Evolutionary conservation across 2,888 invertebrate genomes (phyloP), one percentile per base, ranked within the genome.

Genomic region (Marronus borbonicus): DNA sequence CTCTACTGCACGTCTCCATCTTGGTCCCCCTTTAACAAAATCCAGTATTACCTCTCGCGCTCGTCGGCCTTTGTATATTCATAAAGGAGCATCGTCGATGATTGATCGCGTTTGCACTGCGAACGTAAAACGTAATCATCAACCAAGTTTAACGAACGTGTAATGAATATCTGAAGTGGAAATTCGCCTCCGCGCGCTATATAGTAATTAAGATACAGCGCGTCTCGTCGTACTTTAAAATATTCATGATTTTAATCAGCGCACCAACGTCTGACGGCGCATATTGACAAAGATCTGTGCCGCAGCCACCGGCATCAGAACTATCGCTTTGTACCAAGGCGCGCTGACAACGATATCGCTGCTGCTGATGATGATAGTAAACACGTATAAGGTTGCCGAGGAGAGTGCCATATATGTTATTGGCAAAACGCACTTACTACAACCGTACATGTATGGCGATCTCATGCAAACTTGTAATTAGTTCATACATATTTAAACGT

Each of bases 91-190:
- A 78, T 81, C 72, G 72, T 31, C 78, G 81, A 82, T 83, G 83
- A 83, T 83, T 83, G 83, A 83, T 83, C 78, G 80, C 81, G 77
- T 81, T 81, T 81, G 82, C 83, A 81, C 83, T 81, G 81, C 80
- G 81, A 82, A 82, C 81, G 81, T 81, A 80, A 81, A 82, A 81
- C 80, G 83, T 83, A 82, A 83, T 83, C 82, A 83, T 83, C 82
- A 81, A 77, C 82, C 78, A 81, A 80, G 82, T 83, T 83, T 83
- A 82, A 82, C 83, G 82, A 83, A 83, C 83, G 82, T 82, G 83
- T 83, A 82, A 83, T 83, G 83, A 83, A 83, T 83, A 83, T 82
- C 81, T 82, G 80, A 81, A 81, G 78, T 81, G 81, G 81, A 81
- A 83, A 83, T 81, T 82, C 81, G 80, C 81, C 82, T 78, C 78